Evolutionary conservation across 2,797 vertebrate genomes (phyloP), one percentile per base, ranked within the genome.

Genomic region (Gallinago stenura): DNA sequence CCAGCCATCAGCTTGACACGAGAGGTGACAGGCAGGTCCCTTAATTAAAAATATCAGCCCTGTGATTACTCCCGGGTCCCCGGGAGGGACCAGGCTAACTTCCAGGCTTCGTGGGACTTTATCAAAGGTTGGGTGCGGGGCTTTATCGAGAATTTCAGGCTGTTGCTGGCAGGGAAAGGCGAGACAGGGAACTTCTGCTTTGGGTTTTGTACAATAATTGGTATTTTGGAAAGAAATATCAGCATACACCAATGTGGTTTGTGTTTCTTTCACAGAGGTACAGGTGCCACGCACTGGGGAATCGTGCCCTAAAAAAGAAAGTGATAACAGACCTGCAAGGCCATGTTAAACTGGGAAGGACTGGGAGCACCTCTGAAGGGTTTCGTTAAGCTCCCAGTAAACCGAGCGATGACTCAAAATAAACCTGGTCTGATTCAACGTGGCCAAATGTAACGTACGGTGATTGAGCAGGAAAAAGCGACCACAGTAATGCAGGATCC

Each of bases 361-460:
- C 51, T 25, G 19, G 21, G 8, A 68, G 51, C 19, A 5, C 50
- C 72, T 53, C 26, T 56, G 76, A 48, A 66, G 64, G 53, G 26
- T 56, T 92, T 86, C 61, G 6, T n/a, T 25, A 57, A 83, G 51
- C 57, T 66, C 25, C 24, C 1, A 1, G 62, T 12, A 58, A 60
- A 53, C 15, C 6, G 41, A 64, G 53, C 7, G 26, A 28, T 45
- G 61, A 87, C 33, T 60, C 66, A 37, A 54, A 83, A 50, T 24
- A 41, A 92, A 71, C 15, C 3, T 2, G 64, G 5, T 46, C 46
- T 41, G 28, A 46, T 53, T 33, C 51, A 7, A 1, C 3, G 4
- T 7, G 35, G 78, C 51, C 26, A 19, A 70, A 56, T 4, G 17
- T 15, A 31, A 41, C 7, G 24, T 16, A 5, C 0, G 0, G 35